Base-by-base conservation (phyloP, 2,113 vertebrate genomes). In the Anthoscopus minutus region DNA sequence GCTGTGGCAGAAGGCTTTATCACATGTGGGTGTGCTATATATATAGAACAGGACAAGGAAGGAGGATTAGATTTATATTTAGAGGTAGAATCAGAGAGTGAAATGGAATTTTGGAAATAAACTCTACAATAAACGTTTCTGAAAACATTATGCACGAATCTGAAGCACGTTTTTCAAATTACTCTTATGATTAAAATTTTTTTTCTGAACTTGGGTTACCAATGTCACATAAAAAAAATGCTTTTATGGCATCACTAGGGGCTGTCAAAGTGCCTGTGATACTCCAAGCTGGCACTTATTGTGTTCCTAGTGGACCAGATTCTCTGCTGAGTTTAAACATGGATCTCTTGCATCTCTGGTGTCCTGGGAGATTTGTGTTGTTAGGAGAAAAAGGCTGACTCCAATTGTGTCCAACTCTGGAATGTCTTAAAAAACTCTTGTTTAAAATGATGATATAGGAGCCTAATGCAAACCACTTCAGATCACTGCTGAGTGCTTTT, bases 1-100 rank as follows among this genome's bases (percentile, higher is more conserved):
- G 96, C 92, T 88, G 58, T 73, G 93, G 90, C 87, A 93, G 95
- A 81, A 97, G 96, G 93, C 67, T 92, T 96, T 96, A 93, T 96
- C 96, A 95, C 96, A 97, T 44, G 92, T 86, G 88, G 85, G 88
- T 95, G 92, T 92, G 89, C 44, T 93, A 37, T 92, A 88, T 93
- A 93, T 94, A 95, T 95, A 96, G 91, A 91, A 85, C 58, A 92
- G 97, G 95, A 81, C 95, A 95, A 82, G 92, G 92, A 92, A 92
- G 81, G 13, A 92, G 91, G 92, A 93, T 80, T 60, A 88, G 66
- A 56, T 94, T 92, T 96, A 97, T 95, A 97, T 97, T 96, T 96
- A 92, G 86, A 96, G 81, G 67, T 85, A 82, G 92, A 97, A 96
- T 74, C 88, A 61, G 84, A 97, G 74, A 96, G 77, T 37, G 77